Conservation (phyloP, 2,113 vertebrate species). For the Chaetodon trifascialis region DNA sequence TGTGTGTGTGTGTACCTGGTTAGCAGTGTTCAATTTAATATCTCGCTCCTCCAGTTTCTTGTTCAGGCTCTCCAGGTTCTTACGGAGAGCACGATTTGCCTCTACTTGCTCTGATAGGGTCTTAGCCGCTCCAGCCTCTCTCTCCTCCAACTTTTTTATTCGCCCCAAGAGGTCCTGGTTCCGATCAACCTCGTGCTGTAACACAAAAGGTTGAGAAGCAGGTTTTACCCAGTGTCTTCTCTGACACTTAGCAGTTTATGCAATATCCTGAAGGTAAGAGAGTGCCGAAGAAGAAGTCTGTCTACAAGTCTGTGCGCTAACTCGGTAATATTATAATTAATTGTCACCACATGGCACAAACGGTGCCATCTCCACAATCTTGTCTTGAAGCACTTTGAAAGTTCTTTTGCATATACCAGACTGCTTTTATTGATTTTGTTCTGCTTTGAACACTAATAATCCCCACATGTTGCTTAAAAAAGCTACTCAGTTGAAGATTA, state of each 20-base stretch:
- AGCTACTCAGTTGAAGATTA: background rate
- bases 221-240: background rate
- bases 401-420: background rate
- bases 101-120: slow-evolving; percentile 88
- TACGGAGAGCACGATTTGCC: slow-evolving; percentile 82
- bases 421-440: background rate
- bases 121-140: slow-evolving; percentile 82
- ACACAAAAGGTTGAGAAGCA: background rate
- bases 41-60: slow-evolving; percentile 91
- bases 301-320: background rate
- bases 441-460: background rate
- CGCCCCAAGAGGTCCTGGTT: slow-evolving; percentile 91
- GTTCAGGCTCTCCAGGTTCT: slow-evolving; percentile 85
- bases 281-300: background rate
- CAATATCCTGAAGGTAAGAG: background rate
- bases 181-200: slow-evolving; percentile 90
- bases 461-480: background rate
- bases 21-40: slow-evolving; percentile 82
- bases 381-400: background rate
- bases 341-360: background rate
- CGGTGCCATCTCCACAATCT: background rate
- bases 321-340: background rate
- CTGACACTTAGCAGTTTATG: background rate
- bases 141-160: slow-evolving; percentile 90
- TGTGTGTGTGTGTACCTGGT: slow-evolving; percentile 85